Base-by-base conservation (phyloP, 2,888 invertebrate species). In the Coelogynopora nodosa region DNA sequence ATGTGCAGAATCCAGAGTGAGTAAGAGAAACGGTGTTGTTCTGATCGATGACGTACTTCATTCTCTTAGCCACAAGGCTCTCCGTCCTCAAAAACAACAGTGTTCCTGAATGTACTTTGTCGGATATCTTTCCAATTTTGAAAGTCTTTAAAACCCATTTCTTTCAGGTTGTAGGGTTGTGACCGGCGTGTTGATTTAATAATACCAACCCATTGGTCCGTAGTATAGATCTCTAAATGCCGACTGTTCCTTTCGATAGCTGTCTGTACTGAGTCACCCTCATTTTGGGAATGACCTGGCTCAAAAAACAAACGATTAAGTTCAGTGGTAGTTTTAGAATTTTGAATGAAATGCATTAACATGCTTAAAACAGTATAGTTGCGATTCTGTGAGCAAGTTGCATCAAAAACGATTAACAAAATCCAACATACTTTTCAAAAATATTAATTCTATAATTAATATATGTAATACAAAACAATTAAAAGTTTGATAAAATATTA, bases 251-350 rank as follows among this genome's bases (percentile, higher is more conserved):
- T 74, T 74, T 74, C 74, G 23, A 74, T 74, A 74, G 74, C 27
- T 74, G 74, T 26, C 5, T 74, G 74, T 74, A 74, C 74, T 74
- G 74, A 74, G 74, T 74, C 74, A 13, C 23, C 74, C 74, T 74
- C 74, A 74, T 74, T 74, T 74, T 74, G 74, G 27, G 74, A 74
- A 74, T 13, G 74, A 74, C 74, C 74, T 10, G 74, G 23, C 27
- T 74, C 74, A 74, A 74, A 74, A 74, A 74, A 74, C 74, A 74
- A 74, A 74, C 5, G 74, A 74, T 74, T 74, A 2, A 74, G 5
- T 74, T 74, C 27, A 74, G 74, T 74, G 23, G 74, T 74, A 74
- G 74, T 74, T 74, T 74, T 74, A 74, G 74, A 74, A 74, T 74
- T 74, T 74, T 74, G 74, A 74, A 74, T 23, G 74, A 74, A 74